A percentile compares a stretch with the other conserved stretches of the same genome.
Evolutionary conservation across 2,888 invertebrate species (phyloP).

Genomic region (Suillia variegata): DNA sequence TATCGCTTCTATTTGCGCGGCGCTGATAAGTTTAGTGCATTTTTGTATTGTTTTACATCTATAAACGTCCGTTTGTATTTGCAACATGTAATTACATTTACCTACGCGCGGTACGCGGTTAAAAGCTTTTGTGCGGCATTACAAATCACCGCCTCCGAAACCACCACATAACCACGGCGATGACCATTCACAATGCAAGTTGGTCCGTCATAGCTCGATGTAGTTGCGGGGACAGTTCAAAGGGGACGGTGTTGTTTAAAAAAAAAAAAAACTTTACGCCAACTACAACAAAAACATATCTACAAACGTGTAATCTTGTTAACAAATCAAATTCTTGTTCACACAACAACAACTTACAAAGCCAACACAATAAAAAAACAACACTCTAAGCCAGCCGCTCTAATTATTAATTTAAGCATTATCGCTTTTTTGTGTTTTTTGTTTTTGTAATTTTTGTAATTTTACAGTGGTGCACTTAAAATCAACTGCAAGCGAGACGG

Average conservation of each 20-base stretch:
- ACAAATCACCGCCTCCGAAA: no score
- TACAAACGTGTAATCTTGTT: slow-evolving; percentile 55
- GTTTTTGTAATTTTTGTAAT: not conserved
- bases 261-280: slow-evolving; percentile 4
- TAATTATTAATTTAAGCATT: slow-evolving; percentile 25
- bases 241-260: not conserved
- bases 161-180: no score
- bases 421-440: slow-evolving; percentile 9
- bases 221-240: no score
- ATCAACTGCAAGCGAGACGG: not conserved
- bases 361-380: no score
- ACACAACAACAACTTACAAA: slow-evolving; percentile 49
- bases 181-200: no score
- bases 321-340: slow-evolving; percentile 62
- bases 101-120: slow-evolving; percentile 18
- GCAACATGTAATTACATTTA: slow-evolving; percentile 46
- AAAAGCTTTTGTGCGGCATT: no score
- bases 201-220: no score
- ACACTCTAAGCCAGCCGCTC: slow-evolving; percentile 8
- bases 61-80: slow-evolving; percentile 34
- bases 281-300: not conserved
- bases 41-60: slow-evolving; percentile 34
- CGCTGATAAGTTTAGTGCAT: slow-evolving; percentile 37
- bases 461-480: not conserved
- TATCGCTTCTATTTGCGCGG: slow-evolving; percentile 33